Percentiles rank a stretch among this genome's conserved stretches.
Conservation (phyloP, 2,113 vertebrate species). For the Melospiza georgiana region DNA sequence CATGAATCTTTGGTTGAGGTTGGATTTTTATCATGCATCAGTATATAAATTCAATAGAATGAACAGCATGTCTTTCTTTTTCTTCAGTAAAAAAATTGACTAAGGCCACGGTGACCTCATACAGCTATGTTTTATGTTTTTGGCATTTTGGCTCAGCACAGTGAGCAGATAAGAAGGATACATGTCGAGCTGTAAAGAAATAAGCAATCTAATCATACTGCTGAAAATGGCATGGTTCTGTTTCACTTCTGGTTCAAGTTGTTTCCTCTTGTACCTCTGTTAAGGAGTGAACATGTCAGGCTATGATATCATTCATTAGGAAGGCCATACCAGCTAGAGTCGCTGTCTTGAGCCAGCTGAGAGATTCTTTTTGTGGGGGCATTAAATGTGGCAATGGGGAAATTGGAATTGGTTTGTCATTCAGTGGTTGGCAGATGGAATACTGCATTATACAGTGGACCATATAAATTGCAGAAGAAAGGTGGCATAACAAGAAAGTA, state of each 20-base stretch:
- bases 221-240: neutral
- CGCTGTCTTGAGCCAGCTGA: neutral
- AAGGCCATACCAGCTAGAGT: neutral
- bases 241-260: constrained; percentile 27
- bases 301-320: neutral
- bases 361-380: neutral
- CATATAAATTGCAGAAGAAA: neutral
- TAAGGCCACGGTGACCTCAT: neutral
- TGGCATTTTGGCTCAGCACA: constrained; percentile 9
- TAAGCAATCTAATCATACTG: constrained; percentile 3
- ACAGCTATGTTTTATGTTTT: neutral
- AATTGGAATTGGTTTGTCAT: neutral
- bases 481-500: neutral
- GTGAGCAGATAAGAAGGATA: constrained; percentile 4
- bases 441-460: neutral
- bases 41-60: neutral
- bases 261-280: neutral
- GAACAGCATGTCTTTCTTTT: neutral
- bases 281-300: neutral
- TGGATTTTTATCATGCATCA: neutral
- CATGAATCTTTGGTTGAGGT: neutral
- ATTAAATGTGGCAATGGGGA: neutral
- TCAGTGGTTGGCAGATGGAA: neutral
- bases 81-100: neutral
- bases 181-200: neutral